These are phyloP conservation scores for Sparus aurata DNA, from an alignment of 2,797 vertebrate species.

Conservation along the genomic window DNA sequence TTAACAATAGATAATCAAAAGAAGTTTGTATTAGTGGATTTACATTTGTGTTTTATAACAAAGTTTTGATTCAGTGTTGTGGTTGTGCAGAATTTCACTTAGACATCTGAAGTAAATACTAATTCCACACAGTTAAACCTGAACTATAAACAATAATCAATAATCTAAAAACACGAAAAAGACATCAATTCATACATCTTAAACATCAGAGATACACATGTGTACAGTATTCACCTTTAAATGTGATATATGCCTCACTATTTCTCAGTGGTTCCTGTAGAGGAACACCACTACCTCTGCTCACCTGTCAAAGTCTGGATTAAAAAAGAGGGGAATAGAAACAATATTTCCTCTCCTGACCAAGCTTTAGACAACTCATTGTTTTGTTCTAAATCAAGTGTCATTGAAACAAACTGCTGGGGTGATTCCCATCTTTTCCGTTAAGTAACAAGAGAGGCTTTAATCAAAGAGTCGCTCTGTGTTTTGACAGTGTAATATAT, in stretches of 20 bases:
- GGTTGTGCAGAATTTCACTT: too few species aligned
- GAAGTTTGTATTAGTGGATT: too few species aligned
- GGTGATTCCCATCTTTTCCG: constrained; percentile 37
- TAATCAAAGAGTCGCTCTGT: constrained; percentile 64
- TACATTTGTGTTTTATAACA: too few species aligned
- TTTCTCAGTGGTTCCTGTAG: not conserved
- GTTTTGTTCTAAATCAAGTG: constrained; percentile 53
- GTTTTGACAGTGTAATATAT: constrained; percentile 72
- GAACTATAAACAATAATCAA: not conserved
- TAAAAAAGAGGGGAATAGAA: constrained; percentile 18
- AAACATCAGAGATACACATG: too few species aligned
- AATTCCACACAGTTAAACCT: not conserved
- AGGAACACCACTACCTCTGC: not conserved
- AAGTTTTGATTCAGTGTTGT: too few species aligned
- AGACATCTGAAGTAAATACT: too few species aligned
- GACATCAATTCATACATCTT: too few species aligned
- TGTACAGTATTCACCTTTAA: not conserved
- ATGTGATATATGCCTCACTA: not conserved
- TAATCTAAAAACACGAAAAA: too few species aligned
- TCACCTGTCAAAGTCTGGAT: constrained; percentile 37
- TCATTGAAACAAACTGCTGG: constrained; percentile 26
- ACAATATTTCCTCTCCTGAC: constrained; percentile 38
- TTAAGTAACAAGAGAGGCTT: constrained; percentile 62
- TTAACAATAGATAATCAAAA: too few species aligned
- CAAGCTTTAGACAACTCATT: constrained; percentile 27